Evolutionary conservation across 2,113 vertebrate species (phyloP), one percentile per base, ranked within the genome.

Genomic region (Nipponia nippon): DNA sequence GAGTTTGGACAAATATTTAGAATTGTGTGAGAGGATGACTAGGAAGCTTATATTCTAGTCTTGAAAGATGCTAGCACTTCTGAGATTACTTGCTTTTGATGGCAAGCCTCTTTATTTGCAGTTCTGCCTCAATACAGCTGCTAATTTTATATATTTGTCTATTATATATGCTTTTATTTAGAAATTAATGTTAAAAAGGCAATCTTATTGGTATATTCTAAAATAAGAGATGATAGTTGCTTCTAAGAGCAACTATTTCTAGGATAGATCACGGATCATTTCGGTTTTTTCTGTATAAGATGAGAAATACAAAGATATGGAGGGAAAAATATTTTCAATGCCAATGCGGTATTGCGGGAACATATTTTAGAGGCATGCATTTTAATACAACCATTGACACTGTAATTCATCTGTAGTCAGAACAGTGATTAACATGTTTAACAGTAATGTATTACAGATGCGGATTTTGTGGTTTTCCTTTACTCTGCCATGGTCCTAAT

Each of bases 81-180:
- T 72, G 69, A 87, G 69, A 81, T 90, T 1, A 76, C 40, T 92
- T 83, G 47, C 27, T 85, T 88, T 55, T 75, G 53, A 70, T 42
- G 13, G 46, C 78, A 90, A 94, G 42, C 71, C 67, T 87, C 72
- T 72, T 83, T 73, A 82, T 62, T 94, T 87, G 72, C 42, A 87
- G 30, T 46, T 83, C 70, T 83, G 62, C 17, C 69, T 80, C 65
- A 91, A 47, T 62, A 61, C 7, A 86, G 53, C n/a, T 80, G 49
- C 27, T 91, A 49, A 87, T 89, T 91, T 90, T 85, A 81, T 55
- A 9, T 30, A 53, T 75, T 87, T 89, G 5, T 62, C 25, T 78
- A 67, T 59, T 83, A 77, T 3, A 34, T 20, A 88, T 34, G 26
- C 23, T 88, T 80, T 90, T 34, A 77, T 77, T 90, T 86, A 70